Evolutionary conservation across 2,797 vertebrate genomes (phyloP).

Genomic region (Poeciliopsis infans): DNA sequence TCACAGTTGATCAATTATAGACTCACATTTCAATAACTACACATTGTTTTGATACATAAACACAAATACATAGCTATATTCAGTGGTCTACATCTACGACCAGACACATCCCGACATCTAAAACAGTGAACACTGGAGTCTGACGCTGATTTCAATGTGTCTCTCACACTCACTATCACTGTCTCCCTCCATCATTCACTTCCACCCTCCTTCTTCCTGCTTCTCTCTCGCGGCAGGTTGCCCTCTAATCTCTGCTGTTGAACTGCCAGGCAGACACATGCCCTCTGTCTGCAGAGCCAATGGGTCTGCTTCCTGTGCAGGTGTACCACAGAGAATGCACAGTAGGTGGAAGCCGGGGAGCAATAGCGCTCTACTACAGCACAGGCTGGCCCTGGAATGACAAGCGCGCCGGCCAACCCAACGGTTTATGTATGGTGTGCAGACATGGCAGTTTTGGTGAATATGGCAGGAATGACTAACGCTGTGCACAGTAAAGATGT

Average conservation of each 20-base stretch:
- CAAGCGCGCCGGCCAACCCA: not conserved
- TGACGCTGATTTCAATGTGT: constrained; percentile 7
- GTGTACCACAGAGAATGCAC: constrained; percentile 76
- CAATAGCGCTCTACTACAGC: constrained; percentile 44
- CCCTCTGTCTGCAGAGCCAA: constrained; percentile 79
- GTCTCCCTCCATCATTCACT: constrained; percentile 25
- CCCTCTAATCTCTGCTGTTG: constrained; percentile 81
- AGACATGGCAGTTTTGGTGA: constrained; percentile 2
- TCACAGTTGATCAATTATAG: not conserved
- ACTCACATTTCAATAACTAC: not conserved
- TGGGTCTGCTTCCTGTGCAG: constrained; percentile 83
- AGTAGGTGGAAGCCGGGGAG: constrained; percentile 45
- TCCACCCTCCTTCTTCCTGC: constrained; percentile 25
- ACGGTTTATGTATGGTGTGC: not conserved
- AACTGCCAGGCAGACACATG: constrained; percentile 79
- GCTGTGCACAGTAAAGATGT: constrained; percentile 2
- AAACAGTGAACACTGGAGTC: not conserved
- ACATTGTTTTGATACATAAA: not conserved
- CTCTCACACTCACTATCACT: constrained; percentile 2
- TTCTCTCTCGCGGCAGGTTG: constrained; percentile 71
- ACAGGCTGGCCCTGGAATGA: constrained; percentile 29
- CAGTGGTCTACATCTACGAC: not conserved
- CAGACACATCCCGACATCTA: constrained; percentile 7
- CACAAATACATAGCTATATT: not conserved
- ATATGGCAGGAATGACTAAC: constrained; percentile 1